Conservation (phyloP, 1,140 invertebrate species). For the Rhopalosiphum padi region DNA sequence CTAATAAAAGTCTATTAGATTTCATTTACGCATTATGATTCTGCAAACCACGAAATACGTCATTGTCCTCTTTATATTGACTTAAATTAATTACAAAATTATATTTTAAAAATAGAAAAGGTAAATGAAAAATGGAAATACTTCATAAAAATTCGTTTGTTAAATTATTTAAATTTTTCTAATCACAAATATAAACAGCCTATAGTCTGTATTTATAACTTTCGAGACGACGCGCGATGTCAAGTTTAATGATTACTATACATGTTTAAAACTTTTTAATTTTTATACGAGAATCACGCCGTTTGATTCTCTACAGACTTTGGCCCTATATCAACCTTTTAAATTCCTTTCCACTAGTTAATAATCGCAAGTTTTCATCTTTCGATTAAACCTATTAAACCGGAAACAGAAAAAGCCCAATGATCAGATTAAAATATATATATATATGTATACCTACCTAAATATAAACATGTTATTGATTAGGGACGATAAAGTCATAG, state of each 20-base stretch:
- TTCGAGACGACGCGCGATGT: background rate
- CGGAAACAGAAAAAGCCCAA: background rate
- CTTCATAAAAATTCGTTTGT: background rate
- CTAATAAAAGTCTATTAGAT: background rate
- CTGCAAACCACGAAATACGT: background rate
- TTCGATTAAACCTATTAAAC: background rate
- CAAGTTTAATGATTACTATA: background rate
- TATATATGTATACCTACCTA: background rate
- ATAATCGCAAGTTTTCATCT: background rate
- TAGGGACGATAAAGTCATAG: too few species aligned
- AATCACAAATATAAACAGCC: background rate
- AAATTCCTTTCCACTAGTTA: background rate
- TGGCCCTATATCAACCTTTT: background rate
- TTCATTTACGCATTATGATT: background rate
- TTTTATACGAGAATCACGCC: background rate
- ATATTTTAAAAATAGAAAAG: background rate
- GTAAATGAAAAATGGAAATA: background rate
- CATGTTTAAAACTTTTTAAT: background rate
- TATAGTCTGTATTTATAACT: background rate
- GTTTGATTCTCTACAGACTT: background rate
- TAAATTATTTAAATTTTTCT: background rate
- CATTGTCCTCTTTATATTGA: background rate
- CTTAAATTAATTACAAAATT: background rate
- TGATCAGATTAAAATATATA: background rate
- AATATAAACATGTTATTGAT: background rate